Conservation (phyloP, 2,888 invertebrate species). For the Mongoloraphidia duomilia region DNA sequence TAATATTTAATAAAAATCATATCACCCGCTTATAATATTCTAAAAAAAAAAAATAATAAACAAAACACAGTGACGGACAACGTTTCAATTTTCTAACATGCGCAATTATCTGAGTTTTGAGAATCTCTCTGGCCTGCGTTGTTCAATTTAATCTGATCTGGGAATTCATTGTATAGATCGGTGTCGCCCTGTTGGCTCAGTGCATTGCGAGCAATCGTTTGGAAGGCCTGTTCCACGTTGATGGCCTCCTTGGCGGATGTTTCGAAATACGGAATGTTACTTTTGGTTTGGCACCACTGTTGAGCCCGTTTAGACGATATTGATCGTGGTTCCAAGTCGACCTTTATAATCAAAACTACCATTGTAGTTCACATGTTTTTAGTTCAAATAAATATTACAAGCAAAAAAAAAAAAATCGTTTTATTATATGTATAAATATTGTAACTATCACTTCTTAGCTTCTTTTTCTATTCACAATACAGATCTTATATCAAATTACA, state of each 20-base stretch:
- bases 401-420: no score
- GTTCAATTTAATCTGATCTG: constrained; percentile 84
- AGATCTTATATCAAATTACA: no score
- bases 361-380: no score
- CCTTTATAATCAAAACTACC: constrained; percentile 25
- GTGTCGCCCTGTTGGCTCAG: constrained; percentile 85
- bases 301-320: constrained; percentile 78
- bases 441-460: no score
- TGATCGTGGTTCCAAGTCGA: constrained; percentile 34
- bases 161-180: constrained; percentile 93
- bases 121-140: constrained; percentile 57
- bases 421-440: no score
- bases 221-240: constrained; percentile 98
- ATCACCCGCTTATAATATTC: no score
- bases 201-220: constrained; percentile 96
- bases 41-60: no score
- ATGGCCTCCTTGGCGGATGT: constrained; percentile 98
- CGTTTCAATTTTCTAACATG: constrained; percentile 42
- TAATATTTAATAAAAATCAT: no score
- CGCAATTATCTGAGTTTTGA: constrained; percentile 59
- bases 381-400: background rate
- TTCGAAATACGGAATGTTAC: constrained; percentile 98
- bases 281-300: constrained; percentile 98
- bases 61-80: no score
- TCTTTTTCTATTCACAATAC: no score